Evolutionary conservation across 64 coral and sea anemone species (phyloP).

Genomic region (Anthopleura sola): DNA sequence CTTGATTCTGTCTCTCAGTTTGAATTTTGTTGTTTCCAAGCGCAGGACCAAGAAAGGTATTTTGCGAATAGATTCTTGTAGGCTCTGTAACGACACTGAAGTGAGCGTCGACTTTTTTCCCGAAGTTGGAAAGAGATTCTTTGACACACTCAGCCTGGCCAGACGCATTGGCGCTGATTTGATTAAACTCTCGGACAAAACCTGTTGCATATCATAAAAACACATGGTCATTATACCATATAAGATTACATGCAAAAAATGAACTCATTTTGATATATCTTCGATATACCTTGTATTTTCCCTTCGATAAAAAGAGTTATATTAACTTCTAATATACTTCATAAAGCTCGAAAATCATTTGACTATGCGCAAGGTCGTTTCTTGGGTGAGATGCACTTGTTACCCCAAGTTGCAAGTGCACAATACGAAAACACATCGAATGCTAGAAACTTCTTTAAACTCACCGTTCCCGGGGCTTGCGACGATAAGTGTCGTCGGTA

Average conservation of each 20-base stretch:
- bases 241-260: neutral
- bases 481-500: slow-evolving; percentile 23
- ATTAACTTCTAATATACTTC: neutral
- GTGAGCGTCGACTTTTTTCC: neutral
- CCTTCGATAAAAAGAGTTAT: neutral
- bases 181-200: slow-evolving; percentile 69
- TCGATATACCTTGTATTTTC: neutral
- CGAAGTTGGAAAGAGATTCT: neutral
- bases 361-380: neutral
- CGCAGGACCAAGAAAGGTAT: slow-evolving; percentile 11
- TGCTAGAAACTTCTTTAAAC: slow-evolving; percentile 11
- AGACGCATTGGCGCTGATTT: slow-evolving; percentile 28
- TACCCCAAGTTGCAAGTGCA: slow-evolving; percentile 19
- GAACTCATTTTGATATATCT: neutral
- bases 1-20: slow-evolving; percentile 31
- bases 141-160: neutral
- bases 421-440: neutral
- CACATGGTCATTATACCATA: slow-evolving; percentile 60
- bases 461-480: slow-evolving; percentile 60
- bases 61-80: neutral
- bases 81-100: neutral
- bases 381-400: slow-evolving; percentile 14
- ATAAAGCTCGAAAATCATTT: neutral
- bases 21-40: slow-evolving; percentile 33
- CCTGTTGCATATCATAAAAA: slow-evolving; percentile 87